Evolutionary conservation across 2,888 invertebrate genomes (phyloP).

Genomic region (Melinopterus prodromus): DNA sequence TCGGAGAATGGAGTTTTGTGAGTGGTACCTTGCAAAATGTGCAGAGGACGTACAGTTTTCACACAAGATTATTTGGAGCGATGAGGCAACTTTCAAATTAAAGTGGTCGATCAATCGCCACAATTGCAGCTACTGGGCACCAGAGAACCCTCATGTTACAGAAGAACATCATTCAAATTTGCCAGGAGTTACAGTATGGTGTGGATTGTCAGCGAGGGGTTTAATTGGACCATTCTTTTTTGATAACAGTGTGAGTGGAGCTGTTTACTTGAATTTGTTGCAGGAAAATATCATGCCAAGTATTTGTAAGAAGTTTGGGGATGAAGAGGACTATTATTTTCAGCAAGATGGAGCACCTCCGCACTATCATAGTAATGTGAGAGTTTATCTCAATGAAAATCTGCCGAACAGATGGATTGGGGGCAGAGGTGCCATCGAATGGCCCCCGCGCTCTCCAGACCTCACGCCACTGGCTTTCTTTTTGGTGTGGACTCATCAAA

Average conservation of each 20-base stretch:
- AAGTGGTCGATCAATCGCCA: too few relatives aligned
- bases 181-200: not conserved
- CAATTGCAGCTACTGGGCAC: not conserved
- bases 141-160: slow-evolving; percentile 16
- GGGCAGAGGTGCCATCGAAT: too few relatives aligned
- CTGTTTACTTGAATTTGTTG: slow-evolving; percentile 16
- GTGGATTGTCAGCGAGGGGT: not conserved
- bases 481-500: too few relatives aligned
- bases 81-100: too few relatives aligned
- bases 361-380: too few relatives aligned
- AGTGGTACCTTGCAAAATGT: slow-evolving; percentile 13
- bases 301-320: too few relatives aligned
- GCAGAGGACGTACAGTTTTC: slow-evolving; percentile 11
- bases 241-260: slow-evolving; percentile 18
- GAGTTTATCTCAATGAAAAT: too few relatives aligned
- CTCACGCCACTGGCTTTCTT: too few relatives aligned
- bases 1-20: slow-evolving; percentile 15
- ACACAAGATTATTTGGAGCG: slow-evolving; percentile 4
- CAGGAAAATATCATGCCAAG: not conserved
- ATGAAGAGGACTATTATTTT: too few relatives aligned
- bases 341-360: too few relatives aligned
- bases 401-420: too few relatives aligned
- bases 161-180: not conserved
- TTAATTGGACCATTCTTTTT: slow-evolving; percentile 22
- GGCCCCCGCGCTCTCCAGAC: too few relatives aligned